Conservation (phyloP, 2,113 vertebrate species). For the Megaceryle torquata region DNA sequence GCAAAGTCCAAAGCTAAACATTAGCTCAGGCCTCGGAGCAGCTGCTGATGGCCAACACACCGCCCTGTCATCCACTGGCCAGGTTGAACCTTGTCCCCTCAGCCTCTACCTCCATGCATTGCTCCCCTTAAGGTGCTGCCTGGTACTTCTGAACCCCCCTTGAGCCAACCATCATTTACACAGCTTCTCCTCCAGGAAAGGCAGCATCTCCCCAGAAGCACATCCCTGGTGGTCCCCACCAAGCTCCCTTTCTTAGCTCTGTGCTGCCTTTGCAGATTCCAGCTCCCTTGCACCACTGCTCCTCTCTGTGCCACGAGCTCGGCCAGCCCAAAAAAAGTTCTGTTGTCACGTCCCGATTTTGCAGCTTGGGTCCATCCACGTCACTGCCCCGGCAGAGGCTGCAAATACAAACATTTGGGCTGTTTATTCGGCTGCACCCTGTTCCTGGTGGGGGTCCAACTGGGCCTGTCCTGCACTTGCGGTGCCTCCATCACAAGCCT, state of each 20-base stretch:
- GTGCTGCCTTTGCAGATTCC: neutral
- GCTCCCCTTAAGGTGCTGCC: neutral
- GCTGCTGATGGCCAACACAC: neutral
- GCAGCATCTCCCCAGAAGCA: rapidly evolving
- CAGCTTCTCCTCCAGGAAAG: neutral
- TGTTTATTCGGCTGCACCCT: neutral
- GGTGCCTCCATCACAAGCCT: neutral
- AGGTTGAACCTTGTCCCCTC: neutral
- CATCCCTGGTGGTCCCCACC: neutral
- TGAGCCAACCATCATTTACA: neutral
- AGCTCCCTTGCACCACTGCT: rapidly evolving
- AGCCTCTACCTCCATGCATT: neutral
- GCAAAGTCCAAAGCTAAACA: conserved; percentile 52
- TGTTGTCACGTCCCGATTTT: neutral
- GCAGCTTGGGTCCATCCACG: rapidly evolving
- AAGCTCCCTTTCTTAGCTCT: neutral
- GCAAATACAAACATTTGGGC: neutral
- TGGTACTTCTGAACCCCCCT: rapidly evolving
- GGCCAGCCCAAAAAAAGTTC: rapidly evolving
- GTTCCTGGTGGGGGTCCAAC: neutral
- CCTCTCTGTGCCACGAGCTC: neutral
- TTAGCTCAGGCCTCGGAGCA: neutral
- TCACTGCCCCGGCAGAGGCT: neutral
- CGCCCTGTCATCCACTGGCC: rapidly evolving
- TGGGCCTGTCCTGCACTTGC: rapidly evolving